These are phyloP conservation scores for Athalia cordata DNA, from an alignment of 2,888 invertebrate genomes.

Conservation along the genomic window DNA sequence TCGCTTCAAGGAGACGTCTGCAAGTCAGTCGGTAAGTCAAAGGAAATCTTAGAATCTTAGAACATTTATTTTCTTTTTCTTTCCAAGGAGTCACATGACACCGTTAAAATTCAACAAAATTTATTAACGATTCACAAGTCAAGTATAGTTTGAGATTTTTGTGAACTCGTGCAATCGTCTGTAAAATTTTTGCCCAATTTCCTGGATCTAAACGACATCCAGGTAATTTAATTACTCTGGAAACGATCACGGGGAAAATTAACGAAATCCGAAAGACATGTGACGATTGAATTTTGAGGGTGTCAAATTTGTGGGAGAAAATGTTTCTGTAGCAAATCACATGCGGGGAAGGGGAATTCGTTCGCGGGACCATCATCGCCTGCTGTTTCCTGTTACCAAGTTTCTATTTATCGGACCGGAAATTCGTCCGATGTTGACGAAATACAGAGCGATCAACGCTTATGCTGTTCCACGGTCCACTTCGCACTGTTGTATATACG, in stretches of 20 bases:
- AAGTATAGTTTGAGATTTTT: neutral
- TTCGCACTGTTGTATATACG: neutral
- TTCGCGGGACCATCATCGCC: slow-evolving; percentile 8
- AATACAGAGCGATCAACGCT: neutral
- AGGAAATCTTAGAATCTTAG: neutral
- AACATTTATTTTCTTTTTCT: too few relatives aligned
- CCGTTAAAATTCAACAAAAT: too few relatives aligned
- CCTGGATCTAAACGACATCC: neutral
- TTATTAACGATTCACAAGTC: neutral
- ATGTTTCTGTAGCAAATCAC: neutral
- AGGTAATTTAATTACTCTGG: too few relatives aligned
- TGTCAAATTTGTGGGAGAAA: neutral
- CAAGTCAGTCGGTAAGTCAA: slow-evolving; percentile 81
- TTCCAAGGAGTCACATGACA: too few relatives aligned
- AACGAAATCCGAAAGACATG: too few relatives aligned
- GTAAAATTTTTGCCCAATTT: neutral
- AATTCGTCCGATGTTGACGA: neutral
- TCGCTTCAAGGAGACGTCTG: slow-evolving; percentile 79
- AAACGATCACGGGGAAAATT: too few relatives aligned
- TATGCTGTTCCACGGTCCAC: neutral
- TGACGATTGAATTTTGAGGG: too few relatives aligned
- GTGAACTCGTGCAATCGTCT: neutral
- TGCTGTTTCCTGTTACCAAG: slow-evolving; percentile 19
- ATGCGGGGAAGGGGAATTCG: neutral
- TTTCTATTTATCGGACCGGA: neutral